Conservation (phyloP, 1,140 invertebrate species). For the Drosophila saltans region DNA sequence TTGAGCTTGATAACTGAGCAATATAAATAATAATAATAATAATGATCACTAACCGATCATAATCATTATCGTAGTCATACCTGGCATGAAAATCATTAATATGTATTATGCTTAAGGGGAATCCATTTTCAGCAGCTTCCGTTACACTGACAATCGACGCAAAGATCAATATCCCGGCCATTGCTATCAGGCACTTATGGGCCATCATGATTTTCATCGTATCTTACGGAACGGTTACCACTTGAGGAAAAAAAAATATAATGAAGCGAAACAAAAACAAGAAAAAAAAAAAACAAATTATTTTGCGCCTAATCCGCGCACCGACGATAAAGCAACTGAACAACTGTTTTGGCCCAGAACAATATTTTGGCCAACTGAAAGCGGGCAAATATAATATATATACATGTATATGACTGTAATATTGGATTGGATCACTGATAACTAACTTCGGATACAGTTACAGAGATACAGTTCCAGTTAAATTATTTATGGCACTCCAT, state of each 20-base stretch:
- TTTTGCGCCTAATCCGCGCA: constrained; percentile 71
- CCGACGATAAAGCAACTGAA: constrained; percentile 81
- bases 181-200: neutral
- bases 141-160: neutral
- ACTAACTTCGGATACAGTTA: constrained; percentile 1
- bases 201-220: constrained; percentile 13
- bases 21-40: neutral
- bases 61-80: constrained; percentile 66
- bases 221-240: neutral
- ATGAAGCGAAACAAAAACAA: neutral
- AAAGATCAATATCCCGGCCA: constrained; percentile 8
- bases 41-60: neutral
- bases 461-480: neutral
- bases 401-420: neutral
- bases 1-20: constrained; percentile 6
- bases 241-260: neutral
- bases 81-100: constrained; percentile 93
- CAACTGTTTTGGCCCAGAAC: constrained; percentile 47
- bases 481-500: neutral
- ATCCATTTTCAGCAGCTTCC: constrained; percentile 76
- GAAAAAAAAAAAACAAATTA: neutral
- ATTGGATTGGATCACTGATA: constrained; percentile 1
- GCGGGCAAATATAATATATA: neutral
- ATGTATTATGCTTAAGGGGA: constrained; percentile 90
- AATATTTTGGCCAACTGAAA: neutral